phyloP scores from a whole-genome alignment of 2,888 invertebrate species.

The Eledona agricola region DNA sequence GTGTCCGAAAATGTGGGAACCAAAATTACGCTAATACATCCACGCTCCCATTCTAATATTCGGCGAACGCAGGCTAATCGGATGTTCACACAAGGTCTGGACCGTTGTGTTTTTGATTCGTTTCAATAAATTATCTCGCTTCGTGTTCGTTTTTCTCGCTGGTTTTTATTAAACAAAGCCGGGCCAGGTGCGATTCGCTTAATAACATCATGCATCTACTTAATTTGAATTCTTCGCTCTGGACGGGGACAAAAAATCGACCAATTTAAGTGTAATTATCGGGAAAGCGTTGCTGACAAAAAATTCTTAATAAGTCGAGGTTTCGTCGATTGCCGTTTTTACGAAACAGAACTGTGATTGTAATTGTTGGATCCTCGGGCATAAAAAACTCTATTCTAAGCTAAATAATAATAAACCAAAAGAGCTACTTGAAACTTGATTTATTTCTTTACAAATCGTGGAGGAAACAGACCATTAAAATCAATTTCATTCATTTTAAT shows the following conservation, averaged over 20 bases:
- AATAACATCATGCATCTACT: conserved; percentile 30
- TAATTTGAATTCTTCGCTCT: conserved; percentile 25
- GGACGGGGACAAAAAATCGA: conserved; percentile 4
- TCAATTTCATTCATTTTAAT: too few relatives aligned
- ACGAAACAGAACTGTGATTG: too few relatives aligned
- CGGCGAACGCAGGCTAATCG: conserved; percentile 8
- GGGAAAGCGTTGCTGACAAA: too few relatives aligned
- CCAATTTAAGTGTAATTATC: conserved; percentile 8
- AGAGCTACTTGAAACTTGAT: too few relatives aligned
- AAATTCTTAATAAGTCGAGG: too few relatives aligned
- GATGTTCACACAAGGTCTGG: conserved; percentile 27
- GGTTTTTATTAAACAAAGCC: conserved; percentile 37
- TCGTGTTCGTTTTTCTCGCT: conserved; percentile 41
- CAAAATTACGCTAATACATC: conserved; percentile 36
- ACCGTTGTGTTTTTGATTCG: conserved; percentile 44
- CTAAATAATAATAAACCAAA: too few relatives aligned
- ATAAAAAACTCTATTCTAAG: too few relatives aligned
- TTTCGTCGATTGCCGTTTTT: too few relatives aligned
- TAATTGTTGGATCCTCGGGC: too few relatives aligned
- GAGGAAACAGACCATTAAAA: too few relatives aligned
- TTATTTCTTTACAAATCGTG: too few relatives aligned
- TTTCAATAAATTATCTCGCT: conserved; percentile 50
- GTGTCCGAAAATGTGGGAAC: conserved; percentile 46
- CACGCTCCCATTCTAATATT: conserved; percentile 23
- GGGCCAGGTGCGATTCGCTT: conserved; percentile 43